These are phyloP conservation scores for Rhincodon typus DNA, from an alignment of 2,797 vertebrate species.

Conservation along the genomic window DNA sequence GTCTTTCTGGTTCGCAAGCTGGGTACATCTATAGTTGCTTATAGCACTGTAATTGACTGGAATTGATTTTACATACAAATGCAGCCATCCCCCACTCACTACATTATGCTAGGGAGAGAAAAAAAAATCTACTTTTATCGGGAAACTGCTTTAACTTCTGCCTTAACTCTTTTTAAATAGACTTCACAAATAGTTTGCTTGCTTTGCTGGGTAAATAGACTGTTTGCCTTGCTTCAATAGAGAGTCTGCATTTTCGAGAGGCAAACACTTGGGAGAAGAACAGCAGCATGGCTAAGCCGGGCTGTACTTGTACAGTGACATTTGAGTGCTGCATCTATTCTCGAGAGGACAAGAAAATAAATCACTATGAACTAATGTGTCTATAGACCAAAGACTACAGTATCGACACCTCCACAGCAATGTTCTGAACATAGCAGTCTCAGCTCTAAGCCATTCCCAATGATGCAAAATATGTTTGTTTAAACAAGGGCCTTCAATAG, in stretches of 20 bases:
- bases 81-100: not conserved
- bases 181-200: not conserved
- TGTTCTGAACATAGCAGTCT: not conserved
- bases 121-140: not conserved
- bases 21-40: not conserved
- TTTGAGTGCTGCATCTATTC: not conserved
- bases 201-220: not conserved
- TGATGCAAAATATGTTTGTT: not conserved
- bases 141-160: not conserved
- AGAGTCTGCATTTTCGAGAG: not conserved
- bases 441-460: not conserved
- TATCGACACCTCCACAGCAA: not conserved
- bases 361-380: not conserved
- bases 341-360: not conserved
- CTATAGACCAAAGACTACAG: not conserved
- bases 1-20: slow-evolving; percentile 6
- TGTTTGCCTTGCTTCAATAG: not conserved
- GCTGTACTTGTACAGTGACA: not conserved
- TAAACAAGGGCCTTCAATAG: not conserved
- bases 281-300: not conserved
- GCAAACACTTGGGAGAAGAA: not conserved
- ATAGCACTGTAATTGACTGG: not conserved
- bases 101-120: not conserved
- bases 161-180: not conserved
- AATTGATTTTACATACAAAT: not conserved